Base-by-base conservation (phyloP, 2,113 vertebrate species). In the Serinus canaria region DNA sequence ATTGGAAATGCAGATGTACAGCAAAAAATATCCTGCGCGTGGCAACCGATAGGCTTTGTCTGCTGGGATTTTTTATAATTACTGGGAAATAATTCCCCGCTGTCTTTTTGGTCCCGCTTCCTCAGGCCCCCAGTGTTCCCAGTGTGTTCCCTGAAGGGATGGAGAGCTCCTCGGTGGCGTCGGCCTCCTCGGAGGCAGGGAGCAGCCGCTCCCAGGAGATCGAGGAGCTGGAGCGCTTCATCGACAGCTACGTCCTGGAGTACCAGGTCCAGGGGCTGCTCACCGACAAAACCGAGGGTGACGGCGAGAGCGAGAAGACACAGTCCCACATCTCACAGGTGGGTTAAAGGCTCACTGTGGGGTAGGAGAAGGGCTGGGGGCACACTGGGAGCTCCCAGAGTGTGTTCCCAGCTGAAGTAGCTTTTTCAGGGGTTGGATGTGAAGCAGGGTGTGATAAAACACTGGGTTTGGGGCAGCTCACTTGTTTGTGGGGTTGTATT, bases 201-300 rank as follows among this genome's bases (percentile, higher is more conserved):
- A 99, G 99, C 97, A 99, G 99, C 28, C 99, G 99, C 87, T 99
- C 99, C 7, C 99, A 99, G 97, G 99, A 99, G 96, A 99, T 99
- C 0, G 99, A 99, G 94, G 99, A 99, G 97, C 98, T 99, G 92
- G 99, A 99, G 84, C 98, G 99, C 43, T 99, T 99, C 97, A 99
- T 99, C 0, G 99, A 99, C 98, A 99, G 99, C 97, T 99, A 99
- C 0, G 99, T 99, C 72, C 98, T 99, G 64, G 99, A 99, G 96
- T 99, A 99, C 93, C 99, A 99, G 97, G 99, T 99, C 67, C 99
- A 99, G 95, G 99, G 99, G 50, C 97, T 99, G 93, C 98, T 99
- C 96, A 97, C 97, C 0, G 99, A 99, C 95, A 99, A 99, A 97
- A 98, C 97, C 0, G 99, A 99, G 62, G 97, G 97, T 2, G 99